Percentiles rank a stretch among this genome's conserved stretches.
Evolutionary conservation across 2,113 vertebrate genomes (phyloP).

Genomic region (Oxyruncus cristatus): DNA sequence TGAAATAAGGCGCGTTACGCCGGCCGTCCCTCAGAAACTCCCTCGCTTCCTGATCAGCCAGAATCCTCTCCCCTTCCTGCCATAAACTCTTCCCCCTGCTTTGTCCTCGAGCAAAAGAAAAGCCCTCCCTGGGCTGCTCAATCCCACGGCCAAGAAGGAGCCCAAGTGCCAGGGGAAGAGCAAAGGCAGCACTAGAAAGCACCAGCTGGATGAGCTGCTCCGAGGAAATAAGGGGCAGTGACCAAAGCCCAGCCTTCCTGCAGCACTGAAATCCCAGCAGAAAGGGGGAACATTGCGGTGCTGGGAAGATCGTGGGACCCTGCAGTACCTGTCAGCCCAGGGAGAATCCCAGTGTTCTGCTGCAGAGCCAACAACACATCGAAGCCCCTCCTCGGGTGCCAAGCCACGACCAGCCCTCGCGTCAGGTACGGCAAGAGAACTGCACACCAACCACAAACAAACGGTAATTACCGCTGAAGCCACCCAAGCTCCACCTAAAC

Average conservation of each 20-base stretch:
- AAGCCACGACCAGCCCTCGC: no score
- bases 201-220: background rate
- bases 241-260: background rate
- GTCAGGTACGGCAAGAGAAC: no score
- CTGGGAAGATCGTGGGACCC: no score
- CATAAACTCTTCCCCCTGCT: background rate
- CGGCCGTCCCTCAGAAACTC: accelerated
- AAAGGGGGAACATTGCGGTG: no score
- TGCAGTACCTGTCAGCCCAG: no score
- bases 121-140: accelerated
- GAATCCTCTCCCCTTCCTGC: background rate
- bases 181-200: background rate
- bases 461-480: no score
- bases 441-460: no score
- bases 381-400: no score
- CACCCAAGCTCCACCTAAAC: no score
- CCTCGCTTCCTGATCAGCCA: background rate
- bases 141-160: background rate
- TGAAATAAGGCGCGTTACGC: accelerated
- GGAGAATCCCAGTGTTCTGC: no score
- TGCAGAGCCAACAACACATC: no score
- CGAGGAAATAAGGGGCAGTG: background rate
- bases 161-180: background rate
- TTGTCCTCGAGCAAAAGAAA: background rate
- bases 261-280: background rate